phyloP scores from a whole-genome alignment of 2,113 vertebrate species.

The Boulengeromyrus knoepffleri region DNA sequence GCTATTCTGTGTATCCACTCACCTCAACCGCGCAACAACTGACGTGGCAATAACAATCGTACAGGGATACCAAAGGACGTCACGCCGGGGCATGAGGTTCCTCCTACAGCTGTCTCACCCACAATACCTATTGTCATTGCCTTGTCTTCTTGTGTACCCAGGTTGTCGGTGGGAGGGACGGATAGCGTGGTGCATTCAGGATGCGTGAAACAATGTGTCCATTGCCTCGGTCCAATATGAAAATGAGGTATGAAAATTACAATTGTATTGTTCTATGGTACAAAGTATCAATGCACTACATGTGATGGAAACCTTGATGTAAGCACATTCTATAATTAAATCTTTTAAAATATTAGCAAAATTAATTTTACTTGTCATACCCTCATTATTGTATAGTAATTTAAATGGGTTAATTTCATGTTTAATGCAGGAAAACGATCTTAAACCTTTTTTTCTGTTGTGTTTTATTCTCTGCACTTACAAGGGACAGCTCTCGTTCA shows the following conservation, averaged over 20 bases:
- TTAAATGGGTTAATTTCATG: neutral
- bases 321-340: neutral
- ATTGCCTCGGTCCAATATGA: neutral
- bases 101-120: neutral
- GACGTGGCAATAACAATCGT: neutral
- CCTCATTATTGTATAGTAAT: neutral
- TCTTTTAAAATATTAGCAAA: neutral
- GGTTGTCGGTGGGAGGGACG: neutral
- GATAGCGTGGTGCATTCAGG: neutral
- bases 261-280: neutral
- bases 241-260: neutral
- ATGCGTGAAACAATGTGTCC: neutral
- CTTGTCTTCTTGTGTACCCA: neutral
- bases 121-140: neutral
- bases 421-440: constrained; percentile 6
- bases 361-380: neutral
- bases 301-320: neutral
- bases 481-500: no score
- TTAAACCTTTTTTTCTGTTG: neutral
- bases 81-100: neutral
- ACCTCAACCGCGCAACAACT: neutral
- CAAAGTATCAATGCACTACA: neutral
- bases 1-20: neutral
- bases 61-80: neutral
- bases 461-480: neutral